Conservation (phyloP, 2,797 vertebrate species). For the Sarcophilus harrisii region DNA sequence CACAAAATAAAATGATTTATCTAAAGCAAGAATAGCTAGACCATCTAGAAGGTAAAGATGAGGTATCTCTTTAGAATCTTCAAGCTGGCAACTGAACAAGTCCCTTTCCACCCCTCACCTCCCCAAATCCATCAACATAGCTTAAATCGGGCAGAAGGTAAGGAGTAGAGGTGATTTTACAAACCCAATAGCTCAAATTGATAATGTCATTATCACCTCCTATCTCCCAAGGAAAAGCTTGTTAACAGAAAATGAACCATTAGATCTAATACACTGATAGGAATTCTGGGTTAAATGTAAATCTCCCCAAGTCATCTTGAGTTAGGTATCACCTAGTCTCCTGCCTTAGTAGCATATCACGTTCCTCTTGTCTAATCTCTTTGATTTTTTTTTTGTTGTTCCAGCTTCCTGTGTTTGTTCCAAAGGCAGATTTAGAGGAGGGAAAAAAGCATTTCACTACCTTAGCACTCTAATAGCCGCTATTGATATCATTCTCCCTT, state of each 20-base stretch:
- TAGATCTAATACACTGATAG: not conserved
- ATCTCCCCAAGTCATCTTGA: not conserved
- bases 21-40: not conserved
- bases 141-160: not conserved
- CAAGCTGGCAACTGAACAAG: not conserved
- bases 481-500: conserved; percentile 44
- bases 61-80: not conserved
- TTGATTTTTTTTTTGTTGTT: not conserved
- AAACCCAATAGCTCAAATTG: not conserved
- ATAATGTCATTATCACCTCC: not conserved
- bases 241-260: not conserved
- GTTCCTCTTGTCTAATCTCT: conserved; percentile 4
- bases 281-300: conserved; percentile 2
- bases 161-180: not conserved
- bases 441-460: not conserved
- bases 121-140: not conserved
- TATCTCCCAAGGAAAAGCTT: not conserved
- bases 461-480: conserved; percentile 14
- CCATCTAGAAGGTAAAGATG: not conserved
- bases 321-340: not conserved
- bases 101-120: not conserved
- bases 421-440: not conserved
- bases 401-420: not conserved
- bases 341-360: not conserved
- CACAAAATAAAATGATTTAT: rapidly evolving